These are phyloP conservation scores for Macaria liturata DNA, from an alignment of 2,888 invertebrate genomes.

Conservation along the genomic window DNA sequence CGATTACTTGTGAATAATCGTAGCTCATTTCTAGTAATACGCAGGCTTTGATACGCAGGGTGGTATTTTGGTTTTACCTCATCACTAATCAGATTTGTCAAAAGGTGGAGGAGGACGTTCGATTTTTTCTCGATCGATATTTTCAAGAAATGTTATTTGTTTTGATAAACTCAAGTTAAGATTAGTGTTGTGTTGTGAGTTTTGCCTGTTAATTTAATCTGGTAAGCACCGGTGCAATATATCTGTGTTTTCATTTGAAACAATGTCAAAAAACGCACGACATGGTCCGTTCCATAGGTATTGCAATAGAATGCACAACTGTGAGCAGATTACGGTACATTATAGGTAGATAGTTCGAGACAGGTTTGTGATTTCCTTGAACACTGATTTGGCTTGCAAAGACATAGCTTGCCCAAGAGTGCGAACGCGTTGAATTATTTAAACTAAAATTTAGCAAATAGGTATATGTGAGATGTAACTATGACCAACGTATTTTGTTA, in stretches of 20 bases:
- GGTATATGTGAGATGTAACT: too few relatives aligned
- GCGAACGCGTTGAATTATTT: too few relatives aligned
- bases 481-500: too few relatives aligned
- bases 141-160: conserved; percentile 7
- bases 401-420: too few relatives aligned
- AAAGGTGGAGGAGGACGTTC: conserved; percentile 9
- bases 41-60: too few relatives aligned
- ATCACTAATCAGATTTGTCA: conserved; percentile 7
- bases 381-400: conserved; percentile 15
- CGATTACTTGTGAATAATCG: too few relatives aligned
- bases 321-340: conserved; percentile 35
- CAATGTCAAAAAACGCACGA: conserved; percentile 3
- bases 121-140: conserved; percentile 2
- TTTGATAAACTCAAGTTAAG: conserved; percentile 4
- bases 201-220: conserved; percentile 2
- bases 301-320: conserved; percentile 33
- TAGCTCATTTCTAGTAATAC: too few relatives aligned
- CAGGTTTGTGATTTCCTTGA: conserved; percentile 25
- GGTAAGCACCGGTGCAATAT: conserved; percentile 15
- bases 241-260: conserved; percentile 3
- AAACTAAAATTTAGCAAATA: too few relatives aligned
- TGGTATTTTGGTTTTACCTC: background rate
- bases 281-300: conserved; percentile 5
- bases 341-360: conserved; percentile 17
- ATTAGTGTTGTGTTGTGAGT: conserved; percentile 1